Evolutionary conservation across 2,888 invertebrate species (phyloP).

Genomic region (Pediacus dermestoides): DNA sequence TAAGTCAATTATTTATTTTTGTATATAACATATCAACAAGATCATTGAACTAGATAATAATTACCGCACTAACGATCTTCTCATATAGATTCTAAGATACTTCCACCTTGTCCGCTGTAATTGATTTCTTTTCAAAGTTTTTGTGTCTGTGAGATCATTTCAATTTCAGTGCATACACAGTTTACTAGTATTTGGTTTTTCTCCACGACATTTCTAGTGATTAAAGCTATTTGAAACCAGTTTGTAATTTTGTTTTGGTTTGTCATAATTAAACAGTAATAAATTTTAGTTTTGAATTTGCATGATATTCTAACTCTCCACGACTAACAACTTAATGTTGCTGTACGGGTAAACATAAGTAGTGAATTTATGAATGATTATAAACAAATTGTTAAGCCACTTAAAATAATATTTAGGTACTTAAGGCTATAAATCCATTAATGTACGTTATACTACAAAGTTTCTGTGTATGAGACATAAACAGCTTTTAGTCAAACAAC

Average conservation of each 20-base stretch:
- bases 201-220: no score
- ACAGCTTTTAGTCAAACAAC: slow-evolving; percentile 27
- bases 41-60: slow-evolving; percentile 23
- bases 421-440: slow-evolving; percentile 26
- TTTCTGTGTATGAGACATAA: slow-evolving; percentile 23
- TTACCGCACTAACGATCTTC: slow-evolving; percentile 18
- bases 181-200: no score
- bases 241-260: slow-evolving; percentile 10
- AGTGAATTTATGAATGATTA: slow-evolving; percentile 21
- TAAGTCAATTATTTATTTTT: slow-evolving; percentile 20
- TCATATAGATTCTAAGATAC: slow-evolving; percentile 4
- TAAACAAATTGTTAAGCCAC: slow-evolving; percentile 30
- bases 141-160: no score
- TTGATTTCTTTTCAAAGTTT: no score
- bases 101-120: slow-evolving; percentile 6
- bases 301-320: slow-evolving; percentile 10
- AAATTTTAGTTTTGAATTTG: slow-evolving; percentile 11
- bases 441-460: neutral
- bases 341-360: slow-evolving; percentile 1
- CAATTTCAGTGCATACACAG: no score
- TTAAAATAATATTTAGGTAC: slow-evolving; percentile 32
- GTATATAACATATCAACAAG: slow-evolving; percentile 6
- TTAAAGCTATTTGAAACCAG: no score
- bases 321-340: no score
- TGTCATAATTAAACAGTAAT: slow-evolving; percentile 11